Conservation (phyloP, 92 coral and sea anemone species). For the Zoanthus gigantus region DNA sequence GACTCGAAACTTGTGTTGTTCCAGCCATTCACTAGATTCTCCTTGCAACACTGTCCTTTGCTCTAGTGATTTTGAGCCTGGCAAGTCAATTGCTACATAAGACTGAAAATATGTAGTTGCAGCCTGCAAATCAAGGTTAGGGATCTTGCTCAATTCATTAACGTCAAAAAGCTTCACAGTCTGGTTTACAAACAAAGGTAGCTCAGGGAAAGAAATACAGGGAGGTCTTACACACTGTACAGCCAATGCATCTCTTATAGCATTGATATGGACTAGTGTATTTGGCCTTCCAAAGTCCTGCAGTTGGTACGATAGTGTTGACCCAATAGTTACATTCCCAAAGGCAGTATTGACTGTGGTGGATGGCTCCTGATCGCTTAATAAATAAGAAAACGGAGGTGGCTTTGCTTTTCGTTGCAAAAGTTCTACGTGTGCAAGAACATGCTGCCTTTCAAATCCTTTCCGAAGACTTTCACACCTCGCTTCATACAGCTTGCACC, state of each 20-base stretch:
- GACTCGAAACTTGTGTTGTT: constrained; percentile 50
- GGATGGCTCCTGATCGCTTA: constrained; percentile 63
- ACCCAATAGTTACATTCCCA: constrained; percentile 59
- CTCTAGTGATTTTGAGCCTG: constrained; percentile 35
- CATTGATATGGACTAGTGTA: constrained; percentile 49
- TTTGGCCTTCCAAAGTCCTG: constrained; percentile 70
- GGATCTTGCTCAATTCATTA: constrained; percentile 29
- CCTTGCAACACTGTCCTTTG: constrained; percentile 59
- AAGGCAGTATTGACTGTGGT: constrained; percentile 26
- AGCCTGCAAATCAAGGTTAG: constrained; percentile 37
- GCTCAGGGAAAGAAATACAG: constrained; percentile 52
- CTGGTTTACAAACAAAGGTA: constrained; percentile 26
- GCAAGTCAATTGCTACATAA: constrained; percentile 30
- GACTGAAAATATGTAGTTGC: constrained; percentile 27
- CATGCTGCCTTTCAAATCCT: constrained; percentile 14
- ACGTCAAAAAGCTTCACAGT: constrained; percentile 38
- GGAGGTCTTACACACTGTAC: constrained; percentile 26
- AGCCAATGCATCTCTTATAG: constrained; percentile 12
- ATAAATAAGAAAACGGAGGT: constrained; percentile 67
- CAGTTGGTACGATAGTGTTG: constrained; percentile 58
- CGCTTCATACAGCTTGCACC: constrained; percentile 68
- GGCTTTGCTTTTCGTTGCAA: constrained; percentile 46
- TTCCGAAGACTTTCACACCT: constrained; percentile 38
- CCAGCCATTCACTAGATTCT: constrained; percentile 56
- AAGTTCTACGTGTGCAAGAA: constrained; percentile 29